Evolutionary conservation across 2,797 vertebrate species (phyloP).

Genomic region (Semotilus atromaculatus): DNA sequence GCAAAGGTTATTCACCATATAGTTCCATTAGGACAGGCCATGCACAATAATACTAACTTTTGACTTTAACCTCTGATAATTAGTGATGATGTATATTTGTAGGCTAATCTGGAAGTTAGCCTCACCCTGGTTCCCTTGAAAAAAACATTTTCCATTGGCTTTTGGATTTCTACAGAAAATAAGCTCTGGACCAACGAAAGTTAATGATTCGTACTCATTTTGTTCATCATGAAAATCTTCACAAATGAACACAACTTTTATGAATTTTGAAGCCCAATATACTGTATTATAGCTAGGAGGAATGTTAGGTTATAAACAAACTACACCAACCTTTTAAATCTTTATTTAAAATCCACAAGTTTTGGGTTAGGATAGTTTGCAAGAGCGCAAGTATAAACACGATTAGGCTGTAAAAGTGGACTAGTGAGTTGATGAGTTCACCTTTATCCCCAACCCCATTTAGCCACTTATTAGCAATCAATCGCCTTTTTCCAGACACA

Average conservation of each 20-base stretch:
- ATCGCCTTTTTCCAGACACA: neutral
- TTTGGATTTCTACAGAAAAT: neutral
- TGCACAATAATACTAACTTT: neutral
- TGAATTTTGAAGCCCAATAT: neutral
- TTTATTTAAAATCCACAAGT: neutral
- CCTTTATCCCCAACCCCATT: neutral
- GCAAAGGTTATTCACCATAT: slow-evolving; percentile 77
- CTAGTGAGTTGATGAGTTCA: neutral
- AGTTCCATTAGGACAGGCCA: neutral
- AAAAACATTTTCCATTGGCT: neutral
- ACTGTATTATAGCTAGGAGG: neutral
- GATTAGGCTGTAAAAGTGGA: neutral
- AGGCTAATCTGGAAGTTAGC: neutral
- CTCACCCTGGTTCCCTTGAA: neutral
- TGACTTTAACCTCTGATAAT: neutral
- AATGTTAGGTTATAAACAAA: neutral
- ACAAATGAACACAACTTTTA: neutral
- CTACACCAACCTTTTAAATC: neutral
- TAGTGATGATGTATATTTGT: neutral
- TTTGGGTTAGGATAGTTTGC: neutral
- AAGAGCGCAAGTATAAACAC: neutral
- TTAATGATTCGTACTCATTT: neutral
- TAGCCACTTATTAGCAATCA: neutral
- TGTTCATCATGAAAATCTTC: neutral
- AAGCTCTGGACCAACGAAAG: neutral